phyloP scores from a whole-genome alignment of 1,140 invertebrate species.

The Venturia canescens region DNA sequence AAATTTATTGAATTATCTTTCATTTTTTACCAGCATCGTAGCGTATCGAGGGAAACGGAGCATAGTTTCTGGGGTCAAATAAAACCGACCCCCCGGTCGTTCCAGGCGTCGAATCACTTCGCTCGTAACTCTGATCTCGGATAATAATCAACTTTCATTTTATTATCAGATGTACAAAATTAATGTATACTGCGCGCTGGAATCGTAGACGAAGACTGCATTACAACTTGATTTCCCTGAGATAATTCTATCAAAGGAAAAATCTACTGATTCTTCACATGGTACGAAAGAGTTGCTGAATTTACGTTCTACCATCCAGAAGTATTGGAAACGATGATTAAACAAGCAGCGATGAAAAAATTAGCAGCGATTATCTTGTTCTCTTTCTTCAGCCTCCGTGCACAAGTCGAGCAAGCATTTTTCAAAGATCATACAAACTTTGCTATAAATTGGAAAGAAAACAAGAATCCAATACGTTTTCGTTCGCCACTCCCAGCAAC shows the following conservation, averaged over 20 bases:
- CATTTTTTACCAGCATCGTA: background rate
- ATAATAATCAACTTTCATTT: conserved; percentile 31
- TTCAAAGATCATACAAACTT: too few relatives aligned
- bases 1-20: background rate
- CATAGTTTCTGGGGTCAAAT: background rate
- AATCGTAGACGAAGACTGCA: conserved; percentile 37
- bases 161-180: conserved; percentile 42
- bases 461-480: too few relatives aligned
- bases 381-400: too few relatives aligned
- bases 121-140: background rate
- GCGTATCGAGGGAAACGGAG: background rate
- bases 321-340: too few relatives aligned
- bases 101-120: background rate
- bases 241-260: conserved; percentile 31
- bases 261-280: background rate
- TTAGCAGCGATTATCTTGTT: too few relatives aligned
- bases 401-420: too few relatives aligned
- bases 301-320: too few relatives aligned
- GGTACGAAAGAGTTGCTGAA: too few relatives aligned
- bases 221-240: conserved; percentile 32
- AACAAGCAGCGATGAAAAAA: too few relatives aligned
- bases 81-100: background rate
- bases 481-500: too few relatives aligned
- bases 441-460: too few relatives aligned
- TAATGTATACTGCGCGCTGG: conserved; percentile 34